These are phyloP conservation scores for Leucopsar rothschildi DNA, from an alignment of 2,113 vertebrate genomes.

Conservation along the genomic window DNA sequence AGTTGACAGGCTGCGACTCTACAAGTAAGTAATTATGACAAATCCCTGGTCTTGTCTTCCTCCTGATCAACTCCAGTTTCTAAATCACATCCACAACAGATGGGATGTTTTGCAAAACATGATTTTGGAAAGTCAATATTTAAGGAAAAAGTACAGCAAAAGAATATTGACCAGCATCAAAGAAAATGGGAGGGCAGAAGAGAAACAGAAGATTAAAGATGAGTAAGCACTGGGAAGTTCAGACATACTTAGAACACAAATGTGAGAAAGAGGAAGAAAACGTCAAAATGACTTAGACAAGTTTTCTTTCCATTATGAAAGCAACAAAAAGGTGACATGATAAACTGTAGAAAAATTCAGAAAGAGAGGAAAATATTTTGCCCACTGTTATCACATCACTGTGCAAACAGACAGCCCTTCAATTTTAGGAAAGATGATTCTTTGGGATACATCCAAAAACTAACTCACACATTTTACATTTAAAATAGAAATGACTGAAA, in stretches of 20 bases:
- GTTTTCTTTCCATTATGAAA: conserved; percentile 32
- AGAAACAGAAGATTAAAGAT: background rate
- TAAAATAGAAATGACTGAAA: conserved; percentile 29
- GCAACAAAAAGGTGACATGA: conserved; percentile 51
- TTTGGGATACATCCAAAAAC: conserved; percentile 61
- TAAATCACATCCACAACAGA: background rate
- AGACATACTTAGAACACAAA: background rate
- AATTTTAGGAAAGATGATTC: conserved; percentile 60
- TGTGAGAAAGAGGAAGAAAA: conserved; percentile 42
- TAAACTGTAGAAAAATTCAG: conserved; percentile 53
- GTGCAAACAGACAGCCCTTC: conserved; percentile 51
- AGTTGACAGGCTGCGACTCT: background rate
- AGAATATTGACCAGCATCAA: background rate
- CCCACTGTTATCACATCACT: conserved; percentile 51
- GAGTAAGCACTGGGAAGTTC: background rate
- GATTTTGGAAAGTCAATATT: background rate
- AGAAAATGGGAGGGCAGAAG: background rate
- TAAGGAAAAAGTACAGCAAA: background rate
- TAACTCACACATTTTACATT: conserved; percentile 50
- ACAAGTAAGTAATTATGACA: background rate
- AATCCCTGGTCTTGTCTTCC: background rate
- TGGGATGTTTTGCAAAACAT: background rate
- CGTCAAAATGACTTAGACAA: conserved; percentile 12
- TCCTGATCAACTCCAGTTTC: background rate
- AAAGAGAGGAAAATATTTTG: conserved; percentile 58